Base-by-base conservation (phyloP, 2,113 vertebrate species). In the Rhadina sibilatrix region DNA sequence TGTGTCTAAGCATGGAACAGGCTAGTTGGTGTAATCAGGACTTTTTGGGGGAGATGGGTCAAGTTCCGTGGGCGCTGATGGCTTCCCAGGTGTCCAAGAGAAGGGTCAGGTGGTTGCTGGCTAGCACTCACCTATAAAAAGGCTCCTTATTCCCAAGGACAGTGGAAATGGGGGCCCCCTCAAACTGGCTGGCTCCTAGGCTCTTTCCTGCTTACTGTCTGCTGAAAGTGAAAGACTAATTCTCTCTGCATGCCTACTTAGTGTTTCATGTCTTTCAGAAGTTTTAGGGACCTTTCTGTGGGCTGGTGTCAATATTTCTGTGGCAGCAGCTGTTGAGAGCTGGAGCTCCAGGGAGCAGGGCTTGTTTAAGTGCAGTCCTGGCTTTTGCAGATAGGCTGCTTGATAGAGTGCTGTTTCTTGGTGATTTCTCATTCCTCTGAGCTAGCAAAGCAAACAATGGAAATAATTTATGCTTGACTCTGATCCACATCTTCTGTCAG, bases 401-500 rank as follows among this genome's bases (percentile, higher is more conserved):
- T 82, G 81, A 79, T 79, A 37, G 65, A 95, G 64, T 47, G 50
- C 49, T 89, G 0, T 9, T 60, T 50, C 83, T 82, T 52, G 61
- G 74, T 79, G 61, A 87, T 87, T 85, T 71, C 74, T 87, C 70
- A 65, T 87, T 59, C 77, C 89, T 91, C 70, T 25, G 49, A 80
- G 90, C 70, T 42, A 76, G 89, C 40, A 89, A 84, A 92, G 66
- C 59, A 90, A 83, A 89, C 76, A 92, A 66, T 75, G 80, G 75
- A 79, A 87, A 89, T 94, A 75, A 80, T 90, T 87, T 81, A 87
- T 89, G 65, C 83, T 82, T 88, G 83, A 81, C 70, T 88, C 71
- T 53, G 60, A 78, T 81, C 65, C 66, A 75, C 65, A 44, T 77
- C 80, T 86, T 90, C 93, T 75, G 68, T 95, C 75, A 88, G 88